Evolutionary conservation across 2,797 vertebrate species (phyloP).

Genomic region (Sciurus vulgaris): DNA sequence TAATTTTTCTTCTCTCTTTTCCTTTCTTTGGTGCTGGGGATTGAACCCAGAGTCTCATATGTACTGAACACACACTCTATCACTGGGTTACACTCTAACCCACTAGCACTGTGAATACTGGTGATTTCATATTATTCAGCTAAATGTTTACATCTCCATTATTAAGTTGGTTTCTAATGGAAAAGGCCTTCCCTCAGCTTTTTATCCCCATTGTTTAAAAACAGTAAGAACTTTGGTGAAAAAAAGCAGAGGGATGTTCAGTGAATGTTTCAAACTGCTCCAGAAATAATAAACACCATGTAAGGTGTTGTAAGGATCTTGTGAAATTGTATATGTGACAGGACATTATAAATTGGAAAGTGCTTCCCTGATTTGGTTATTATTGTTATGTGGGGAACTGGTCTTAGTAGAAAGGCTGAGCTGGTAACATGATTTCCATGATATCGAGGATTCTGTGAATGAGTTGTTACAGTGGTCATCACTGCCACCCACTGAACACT

Average conservation of each 20-base stretch:
- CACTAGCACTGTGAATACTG: slow-evolving; percentile 29
- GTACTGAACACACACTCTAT: background rate
- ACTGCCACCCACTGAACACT: background rate
- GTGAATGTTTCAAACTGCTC: slow-evolving; percentile 3
- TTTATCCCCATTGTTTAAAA: background rate
- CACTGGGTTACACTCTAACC: background rate
- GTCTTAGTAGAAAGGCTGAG: background rate
- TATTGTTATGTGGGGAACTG: background rate
- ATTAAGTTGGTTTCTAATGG: slow-evolving; percentile 46
- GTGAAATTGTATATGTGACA: background rate
- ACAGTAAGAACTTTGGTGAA: background rate
- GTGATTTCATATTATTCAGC: background rate
- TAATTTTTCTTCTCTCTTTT: background rate
- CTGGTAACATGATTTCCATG: background rate
- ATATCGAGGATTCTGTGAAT: background rate
- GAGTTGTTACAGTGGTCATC: background rate
- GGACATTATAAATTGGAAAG: background rate
- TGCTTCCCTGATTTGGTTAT: slow-evolving; percentile 5
- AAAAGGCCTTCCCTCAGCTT: background rate
- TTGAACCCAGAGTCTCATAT: background rate
- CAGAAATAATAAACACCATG: background rate
- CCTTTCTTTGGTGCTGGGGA: background rate
- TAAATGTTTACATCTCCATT: background rate
- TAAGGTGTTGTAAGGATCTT: background rate
- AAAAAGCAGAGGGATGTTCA: background rate